Evolutionary conservation across 2,113 vertebrate species (phyloP), one percentile per base, ranked within the genome.

Genomic region (Sigmodon hispidus): DNA sequence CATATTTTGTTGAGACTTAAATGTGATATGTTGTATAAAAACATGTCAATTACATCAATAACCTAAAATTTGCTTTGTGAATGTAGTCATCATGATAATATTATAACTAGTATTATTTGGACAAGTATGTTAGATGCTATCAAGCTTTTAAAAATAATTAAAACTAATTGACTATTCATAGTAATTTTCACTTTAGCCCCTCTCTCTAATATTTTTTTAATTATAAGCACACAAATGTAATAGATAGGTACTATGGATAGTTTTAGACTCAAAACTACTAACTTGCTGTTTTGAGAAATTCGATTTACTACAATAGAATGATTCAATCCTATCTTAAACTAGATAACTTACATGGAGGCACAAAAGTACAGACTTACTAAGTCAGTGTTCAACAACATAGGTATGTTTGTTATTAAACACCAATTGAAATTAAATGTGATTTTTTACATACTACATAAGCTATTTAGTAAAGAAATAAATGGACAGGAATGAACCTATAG

Each of bases 201-300:
- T 29, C n/a, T 87, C n/a, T 73, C 34, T 81, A 36, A n/a, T 57
- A 84, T 94, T 87, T 90, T 96, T 73, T 40, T 22, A 73, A 40
- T 5, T 10, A 40, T 87, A 91, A 72, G 61, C 22, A 81, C 70
- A 90, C 21, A 73, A 93, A 90, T 13, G 75, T 2, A 19, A 36
- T 7, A 91, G 73, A 79, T 80, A 85, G 79, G 81, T 24, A 24
- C 1, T 45, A 34, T 1, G 69, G 48, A 43, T 81, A 10, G 50
- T 19, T 90, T 87, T 63, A 81, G 83, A 80, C 8, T 91, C 16
- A 55, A 29, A 70, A 69, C 31, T 93, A 95, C 17, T 76, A 81
- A 65, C 45, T 77, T 72, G 45, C 59, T 81, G 6, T 40, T 89
- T 4, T 89, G 65, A 67, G 26, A 48, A 75, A 87, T 36, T 86